Percentiles rank a stretch among this genome's conserved stretches.
Conservation (phyloP, 2,888 invertebrate genomes). For the Mesopsocus fuscifrons region DNA sequence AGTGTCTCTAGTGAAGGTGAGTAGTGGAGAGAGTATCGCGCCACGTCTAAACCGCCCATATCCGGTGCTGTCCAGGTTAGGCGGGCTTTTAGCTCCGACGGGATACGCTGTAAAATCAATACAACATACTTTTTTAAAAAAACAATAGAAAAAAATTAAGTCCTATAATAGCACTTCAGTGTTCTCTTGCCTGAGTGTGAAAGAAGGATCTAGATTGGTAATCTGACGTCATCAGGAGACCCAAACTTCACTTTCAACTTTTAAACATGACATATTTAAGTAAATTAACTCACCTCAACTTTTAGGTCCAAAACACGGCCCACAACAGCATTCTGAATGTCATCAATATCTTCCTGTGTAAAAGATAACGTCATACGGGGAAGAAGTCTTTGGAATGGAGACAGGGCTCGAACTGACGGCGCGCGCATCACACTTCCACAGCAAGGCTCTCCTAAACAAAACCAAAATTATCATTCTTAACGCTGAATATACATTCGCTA, state of each 20-base stretch:
- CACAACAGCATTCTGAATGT: conserved; percentile 23
- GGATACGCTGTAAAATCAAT: conserved; percentile 16
- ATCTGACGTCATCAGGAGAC: too few species aligned
- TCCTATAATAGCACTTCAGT: too few species aligned
- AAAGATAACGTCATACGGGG: conserved; percentile 29
- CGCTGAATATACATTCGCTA: too few species aligned
- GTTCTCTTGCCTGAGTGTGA: too few species aligned
- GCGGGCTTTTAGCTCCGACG: conserved; percentile 29
- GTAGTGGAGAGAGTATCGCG: conserved; percentile 29
- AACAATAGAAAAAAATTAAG: too few species aligned
- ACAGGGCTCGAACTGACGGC: conserved; percentile 27
- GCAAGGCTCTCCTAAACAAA: conserved; percentile 26
- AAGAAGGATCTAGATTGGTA: too few species aligned
- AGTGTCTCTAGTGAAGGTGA: conserved; percentile 3
- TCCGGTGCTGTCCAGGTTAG: conserved; percentile 40
- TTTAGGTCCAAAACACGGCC: conserved; percentile 35
- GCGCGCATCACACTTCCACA: conserved; percentile 32
- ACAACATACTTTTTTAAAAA: too few species aligned
- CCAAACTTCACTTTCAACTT: too few species aligned
- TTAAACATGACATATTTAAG: too few species aligned
- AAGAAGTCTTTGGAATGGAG: conserved; percentile 31
- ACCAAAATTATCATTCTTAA: too few species aligned
- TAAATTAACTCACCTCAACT: conserved; percentile 22
- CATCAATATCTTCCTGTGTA: conserved; percentile 22
- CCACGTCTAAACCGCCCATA: conserved; percentile 30